Evolutionary conservation across 2,113 vertebrate genomes (phyloP).

Genomic region (Australoheros scitulus): DNA sequence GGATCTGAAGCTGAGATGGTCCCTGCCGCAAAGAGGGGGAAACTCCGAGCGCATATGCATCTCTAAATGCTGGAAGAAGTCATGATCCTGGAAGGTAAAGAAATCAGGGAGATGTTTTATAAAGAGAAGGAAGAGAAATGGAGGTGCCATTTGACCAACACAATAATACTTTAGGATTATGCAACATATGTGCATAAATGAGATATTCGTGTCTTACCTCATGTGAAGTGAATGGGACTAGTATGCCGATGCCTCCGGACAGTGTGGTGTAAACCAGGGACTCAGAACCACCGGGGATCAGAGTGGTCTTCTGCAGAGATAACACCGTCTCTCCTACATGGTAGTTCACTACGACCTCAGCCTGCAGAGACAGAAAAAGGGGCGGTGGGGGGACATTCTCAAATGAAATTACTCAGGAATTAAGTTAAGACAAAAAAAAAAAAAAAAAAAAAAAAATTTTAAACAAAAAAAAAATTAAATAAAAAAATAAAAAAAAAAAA

Average conservation of each 20-base stretch:
- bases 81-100: slow-evolving; percentile 86
- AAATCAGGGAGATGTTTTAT: background rate
- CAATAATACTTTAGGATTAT: background rate
- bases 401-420: background rate
- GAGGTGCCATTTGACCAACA: background rate
- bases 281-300: slow-evolving; percentile 96
- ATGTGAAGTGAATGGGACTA: slow-evolving; percentile 97
- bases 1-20: slow-evolving; percentile 98
- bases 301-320: slow-evolving; percentile 95
- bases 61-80: slow-evolving; percentile 99
- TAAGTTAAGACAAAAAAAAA: background rate
- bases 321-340: slow-evolving; percentile 95
- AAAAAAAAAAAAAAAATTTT: background rate
- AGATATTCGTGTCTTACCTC: slow-evolving; percentile 80
- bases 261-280: slow-evolving; percentile 97
- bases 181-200: background rate
- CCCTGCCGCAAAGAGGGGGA: slow-evolving; percentile 93
- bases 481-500: too few species aligned
- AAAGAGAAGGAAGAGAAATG: background rate
- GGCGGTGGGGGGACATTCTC: background rate
- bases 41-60: slow-evolving; percentile 98
- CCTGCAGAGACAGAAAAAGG: slow-evolving; percentile 75
- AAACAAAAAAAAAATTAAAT: too few species aligned
- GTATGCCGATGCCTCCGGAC: slow-evolving; percentile 94
- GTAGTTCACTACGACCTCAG: slow-evolving; percentile 96